Evolutionary conservation across 2,888 invertebrate species (phyloP), one percentile per base, ranked within the genome.

Genomic region (Ectemnius continuus): DNA sequence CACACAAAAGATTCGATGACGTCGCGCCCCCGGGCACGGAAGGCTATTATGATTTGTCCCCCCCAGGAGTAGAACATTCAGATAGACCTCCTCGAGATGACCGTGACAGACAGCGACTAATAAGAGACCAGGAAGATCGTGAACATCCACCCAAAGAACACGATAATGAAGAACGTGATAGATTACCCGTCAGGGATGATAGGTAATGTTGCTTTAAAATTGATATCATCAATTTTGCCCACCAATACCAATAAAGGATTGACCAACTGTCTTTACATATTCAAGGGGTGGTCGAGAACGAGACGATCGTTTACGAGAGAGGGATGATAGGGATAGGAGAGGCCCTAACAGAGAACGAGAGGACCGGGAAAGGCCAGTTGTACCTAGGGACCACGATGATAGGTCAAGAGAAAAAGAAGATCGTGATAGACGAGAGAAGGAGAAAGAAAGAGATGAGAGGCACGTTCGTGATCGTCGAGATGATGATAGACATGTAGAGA

Each of bases 11-110:
- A 66, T 90, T 90, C 70, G 91, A 91, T 47, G 91, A 91, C 57
- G 88, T 91, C 6, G 90, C 90, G 11, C 91, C 91, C 6, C 91
- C 91, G 4, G 91, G 90, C 14, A 94, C 94, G 1, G 93, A 93
- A 63, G 90, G 90, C 3, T 91, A 90, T 77, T 90, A 91, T 70
- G 91, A 91, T 63, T 78, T 90, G 1, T 88, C 90, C 28, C 90
- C 91, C 6, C 90, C 90, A 2, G 90, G 91, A 45, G 88, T 90
- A 26, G 91, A 91, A 76, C 88, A 89, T 79, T 83, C 87, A 26
- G 89, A 90, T 36, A 87, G 87, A 68, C 78, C 85, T 2, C 59
- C 81, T 8, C 81, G 87, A 3, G 88, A 88, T 8, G 88, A 88
- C 71, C 85, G 88, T 6, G 88, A 87, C 11, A 83, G 87, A 64